Percentiles rank a stretch among this genome's conserved stretches.
phyloP scores from a whole-genome alignment of 2,797 vertebrate genomes.

The Cryptoprocta ferox region DNA sequence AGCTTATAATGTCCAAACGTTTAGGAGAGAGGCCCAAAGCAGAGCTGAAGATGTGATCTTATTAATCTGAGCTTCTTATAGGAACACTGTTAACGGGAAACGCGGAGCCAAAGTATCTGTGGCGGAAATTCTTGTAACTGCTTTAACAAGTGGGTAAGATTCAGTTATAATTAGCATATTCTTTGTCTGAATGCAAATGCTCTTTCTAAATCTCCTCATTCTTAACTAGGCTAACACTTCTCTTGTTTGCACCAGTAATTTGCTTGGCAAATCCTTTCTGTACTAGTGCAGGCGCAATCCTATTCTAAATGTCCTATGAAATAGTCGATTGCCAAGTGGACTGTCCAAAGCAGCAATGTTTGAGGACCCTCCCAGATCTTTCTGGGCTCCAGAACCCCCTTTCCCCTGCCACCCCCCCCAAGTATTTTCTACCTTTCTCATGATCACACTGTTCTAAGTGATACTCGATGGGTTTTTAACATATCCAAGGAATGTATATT shows the following conservation, averaged over 20 bases:
- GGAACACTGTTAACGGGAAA: neutral
- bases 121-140: conserved; percentile 50
- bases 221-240: conserved; percentile 71
- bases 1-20: neutral
- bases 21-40: neutral
- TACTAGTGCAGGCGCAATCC: conserved; percentile 38
- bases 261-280: conserved; percentile 66
- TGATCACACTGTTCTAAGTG: neutral
- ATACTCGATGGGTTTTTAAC: neutral
- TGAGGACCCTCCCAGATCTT: neutral
- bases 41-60: neutral
- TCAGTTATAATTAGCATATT: conserved; percentile 68
- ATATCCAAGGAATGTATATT: neutral
- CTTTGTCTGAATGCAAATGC: conserved; percentile 77
- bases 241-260: conserved; percentile 65
- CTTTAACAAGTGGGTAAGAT: conserved; percentile 55
- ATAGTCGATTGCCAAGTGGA: neutral
- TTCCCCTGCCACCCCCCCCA: neutral
- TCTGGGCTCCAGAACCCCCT: too few species aligned
- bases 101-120: neutral
- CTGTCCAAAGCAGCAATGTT: neutral
- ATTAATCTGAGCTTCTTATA: neutral
- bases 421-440: neutral
- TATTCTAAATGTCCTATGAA: conserved; percentile 30
- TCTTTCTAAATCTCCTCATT: conserved; percentile 58